Base-by-base conservation (phyloP, 37 sponge, comb jelly and placozoan genomes). In the Agelas oroides region DNA sequence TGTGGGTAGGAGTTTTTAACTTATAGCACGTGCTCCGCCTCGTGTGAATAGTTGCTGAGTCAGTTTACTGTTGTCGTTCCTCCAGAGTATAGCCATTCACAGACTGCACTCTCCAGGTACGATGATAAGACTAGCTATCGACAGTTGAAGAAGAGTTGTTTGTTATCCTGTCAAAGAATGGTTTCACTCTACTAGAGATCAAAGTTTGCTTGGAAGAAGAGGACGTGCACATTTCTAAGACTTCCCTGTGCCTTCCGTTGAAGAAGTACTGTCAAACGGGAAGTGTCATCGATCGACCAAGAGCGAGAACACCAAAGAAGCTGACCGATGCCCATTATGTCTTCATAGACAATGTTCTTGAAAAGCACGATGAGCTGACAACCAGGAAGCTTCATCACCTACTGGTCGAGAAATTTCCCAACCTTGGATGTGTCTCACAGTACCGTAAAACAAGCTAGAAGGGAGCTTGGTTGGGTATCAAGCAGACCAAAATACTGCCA, bases 401-500 rank as follows among this genome's bases (percentile, higher is more conserved):
- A 58, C 61, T 86, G 28, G 40, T 35, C 23, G 40, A 76, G 27
- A 62, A 53, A 66, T 84, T 36, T 24, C 82, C 82, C 33, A 23
- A 30, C 23, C 30, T 82, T 31, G 24, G 52, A 46, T n/a, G 73
- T 73, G 25, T 83, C 84, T 28, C 52, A 59, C 56, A 68, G 79
- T 21, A 78, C 86, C 52, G 33, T 86, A 31, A 52, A 60, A 57
- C 25, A 71, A 55, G 70, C 72, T 2, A 39, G 64, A 28, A 58
- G 24, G 25, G 59, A 68, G 19, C 63, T 83, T 20, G 84, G 75
- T 30, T 83, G 74, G 84, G 41, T 53, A 35, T 32, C 34, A n/a
- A 39, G 39, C 71, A 71, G 53, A 1, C 55, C 79, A 11, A 68
- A 62, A 35, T 86, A 86, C 58, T 86, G 87, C 40, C 87, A 86